These are phyloP conservation scores for Hippocampus abdominalis DNA, from an alignment of 2,113 vertebrate species.

Conservation along the genomic window DNA sequence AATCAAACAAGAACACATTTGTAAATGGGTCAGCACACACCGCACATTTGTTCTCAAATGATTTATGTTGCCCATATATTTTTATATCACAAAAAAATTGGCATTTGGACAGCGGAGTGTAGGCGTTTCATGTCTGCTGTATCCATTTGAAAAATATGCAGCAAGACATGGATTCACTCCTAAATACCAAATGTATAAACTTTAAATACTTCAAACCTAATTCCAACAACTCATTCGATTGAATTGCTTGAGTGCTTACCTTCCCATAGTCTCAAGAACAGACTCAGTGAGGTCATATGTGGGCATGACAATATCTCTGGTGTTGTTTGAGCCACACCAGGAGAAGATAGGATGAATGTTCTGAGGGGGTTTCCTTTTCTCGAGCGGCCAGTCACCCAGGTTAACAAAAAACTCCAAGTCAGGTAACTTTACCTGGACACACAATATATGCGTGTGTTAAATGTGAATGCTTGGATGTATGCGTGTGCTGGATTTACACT, in stretches of 20 bases:
- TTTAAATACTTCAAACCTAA: no score
- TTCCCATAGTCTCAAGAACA: slow-evolving; percentile 94
- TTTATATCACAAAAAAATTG: no score
- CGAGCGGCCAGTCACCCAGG: slow-evolving; percentile 96
- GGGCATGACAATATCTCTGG: slow-evolving; percentile 94
- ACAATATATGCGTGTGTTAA: not conserved
- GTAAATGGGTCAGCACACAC: no score
- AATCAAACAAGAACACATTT: no score
- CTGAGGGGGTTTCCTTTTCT: slow-evolving; percentile 80
- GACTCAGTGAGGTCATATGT: slow-evolving; percentile 97
- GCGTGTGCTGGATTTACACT: not conserved
- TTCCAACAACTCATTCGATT: not conserved
- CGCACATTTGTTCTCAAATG: no score
- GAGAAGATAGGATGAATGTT: slow-evolving; percentile 91
- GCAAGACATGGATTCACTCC: no score
- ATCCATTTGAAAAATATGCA: no score
- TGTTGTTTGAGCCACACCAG: slow-evolving; percentile 93
- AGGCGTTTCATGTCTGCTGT: no score
- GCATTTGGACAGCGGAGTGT: no score
- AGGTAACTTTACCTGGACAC: slow-evolving; percentile 83
- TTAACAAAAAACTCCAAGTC: slow-evolving; percentile 97
- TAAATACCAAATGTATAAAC: no score
- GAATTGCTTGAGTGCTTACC: slow-evolving; percentile 68
- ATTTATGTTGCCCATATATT: no score
- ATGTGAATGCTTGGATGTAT: not conserved